These are phyloP conservation scores for Aptenodytes patagonicus DNA, from an alignment of 2,113 vertebrate species.

Conservation along the genomic window DNA sequence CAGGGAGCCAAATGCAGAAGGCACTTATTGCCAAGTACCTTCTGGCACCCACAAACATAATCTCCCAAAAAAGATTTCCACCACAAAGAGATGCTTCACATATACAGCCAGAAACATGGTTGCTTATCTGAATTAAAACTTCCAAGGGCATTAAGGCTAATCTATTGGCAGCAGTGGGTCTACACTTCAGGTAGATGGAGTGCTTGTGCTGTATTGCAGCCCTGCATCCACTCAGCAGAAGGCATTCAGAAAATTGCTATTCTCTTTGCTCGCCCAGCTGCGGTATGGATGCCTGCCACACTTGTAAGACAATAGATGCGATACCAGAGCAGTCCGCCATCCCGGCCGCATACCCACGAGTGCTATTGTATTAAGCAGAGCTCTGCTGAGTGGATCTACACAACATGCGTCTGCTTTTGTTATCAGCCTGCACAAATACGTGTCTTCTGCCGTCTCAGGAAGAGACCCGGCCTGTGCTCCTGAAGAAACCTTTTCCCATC, in stretches of 20 bases:
- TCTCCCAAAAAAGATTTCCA: conserved; percentile 15
- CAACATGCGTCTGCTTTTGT: background rate
- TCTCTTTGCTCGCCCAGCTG: background rate
- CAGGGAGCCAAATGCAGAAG: background rate
- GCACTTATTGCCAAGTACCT: conserved; percentile 19
- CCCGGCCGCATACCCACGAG: accelerated
- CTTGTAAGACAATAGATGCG: background rate
- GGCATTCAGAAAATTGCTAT: background rate
- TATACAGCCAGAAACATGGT: background rate
- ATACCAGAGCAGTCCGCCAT: accelerated
- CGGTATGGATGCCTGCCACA: background rate
- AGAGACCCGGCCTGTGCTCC: background rate
- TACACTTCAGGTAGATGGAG: conserved; percentile 38
- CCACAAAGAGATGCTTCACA: background rate
- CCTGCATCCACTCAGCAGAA: background rate
- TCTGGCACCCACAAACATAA: background rate
- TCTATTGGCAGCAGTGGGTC: background rate
- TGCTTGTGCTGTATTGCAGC: background rate
- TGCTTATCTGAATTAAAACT: background rate
- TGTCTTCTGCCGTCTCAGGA: background rate
- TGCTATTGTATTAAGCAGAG: background rate
- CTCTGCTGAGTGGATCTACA: background rate
- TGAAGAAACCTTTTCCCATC: background rate
- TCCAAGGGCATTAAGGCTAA: background rate
- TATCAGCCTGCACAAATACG: background rate